Conservation (phyloP, 2,113 vertebrate genomes). For the Mormoops blainvillei region DNA sequence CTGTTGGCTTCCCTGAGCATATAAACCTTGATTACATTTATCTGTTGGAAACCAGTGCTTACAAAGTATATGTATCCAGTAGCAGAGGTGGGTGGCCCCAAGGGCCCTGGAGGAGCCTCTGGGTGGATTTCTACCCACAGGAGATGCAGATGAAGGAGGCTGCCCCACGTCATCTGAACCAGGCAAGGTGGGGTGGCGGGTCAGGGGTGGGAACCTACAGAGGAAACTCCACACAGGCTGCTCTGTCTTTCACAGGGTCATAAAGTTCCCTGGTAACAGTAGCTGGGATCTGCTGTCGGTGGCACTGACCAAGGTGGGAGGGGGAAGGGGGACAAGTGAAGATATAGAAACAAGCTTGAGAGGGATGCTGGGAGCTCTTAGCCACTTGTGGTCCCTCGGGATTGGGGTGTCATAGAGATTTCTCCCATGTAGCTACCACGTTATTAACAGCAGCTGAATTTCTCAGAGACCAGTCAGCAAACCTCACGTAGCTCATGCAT, state of each 20-base stretch:
- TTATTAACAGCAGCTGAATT: neutral
- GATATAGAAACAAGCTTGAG: neutral
- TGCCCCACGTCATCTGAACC: neutral
- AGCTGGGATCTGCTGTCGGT: neutral
- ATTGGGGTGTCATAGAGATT: neutral
- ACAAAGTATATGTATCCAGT: slow-evolving; percentile 67
- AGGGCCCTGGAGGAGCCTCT: slow-evolving; percentile 53
- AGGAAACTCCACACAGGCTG: neutral
- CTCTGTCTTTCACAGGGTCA: neutral
- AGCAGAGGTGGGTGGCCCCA: slow-evolving; percentile 39
- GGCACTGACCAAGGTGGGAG: neutral
- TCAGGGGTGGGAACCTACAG: neutral
- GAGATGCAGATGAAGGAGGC: neutral
- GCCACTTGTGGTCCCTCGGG: neutral
- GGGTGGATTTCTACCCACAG: neutral
- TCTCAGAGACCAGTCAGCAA: neutral
- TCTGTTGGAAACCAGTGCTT: slow-evolving; percentile 82
- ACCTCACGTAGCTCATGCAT: neutral
- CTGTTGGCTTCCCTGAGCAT: slow-evolving; percentile 82
- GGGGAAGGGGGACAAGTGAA: neutral
- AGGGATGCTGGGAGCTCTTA: fast-evolving
- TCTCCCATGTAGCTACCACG: neutral
- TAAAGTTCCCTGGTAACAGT: neutral
- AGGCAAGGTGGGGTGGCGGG: neutral
- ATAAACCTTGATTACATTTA: slow-evolving; percentile 87